Conservation (phyloP, 2,797 vertebrate species). For the Trichosurus vulpecula region DNA sequence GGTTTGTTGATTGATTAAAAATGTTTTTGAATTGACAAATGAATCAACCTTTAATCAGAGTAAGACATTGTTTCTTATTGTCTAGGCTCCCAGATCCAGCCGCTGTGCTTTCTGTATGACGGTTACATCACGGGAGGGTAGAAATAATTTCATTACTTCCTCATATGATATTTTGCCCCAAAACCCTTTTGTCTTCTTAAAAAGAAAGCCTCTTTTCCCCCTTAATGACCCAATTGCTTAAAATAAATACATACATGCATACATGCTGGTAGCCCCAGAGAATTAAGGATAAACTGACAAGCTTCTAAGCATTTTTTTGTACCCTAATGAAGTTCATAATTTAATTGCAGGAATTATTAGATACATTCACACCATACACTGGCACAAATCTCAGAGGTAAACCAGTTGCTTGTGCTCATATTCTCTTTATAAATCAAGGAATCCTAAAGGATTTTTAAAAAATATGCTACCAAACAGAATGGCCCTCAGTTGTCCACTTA, state of each 20-base stretch:
- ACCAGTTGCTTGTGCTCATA: slow-evolving; percentile 75
- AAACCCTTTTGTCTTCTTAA: slow-evolving; percentile 61
- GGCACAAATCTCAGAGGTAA: slow-evolving; percentile 80
- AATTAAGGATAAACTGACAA: slow-evolving; percentile 79
- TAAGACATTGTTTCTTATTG: not conserved
- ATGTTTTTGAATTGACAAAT: not conserved
- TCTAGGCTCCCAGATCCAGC: not conserved
- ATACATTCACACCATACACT: slow-evolving; percentile 73
- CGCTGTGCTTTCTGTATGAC: not conserved
- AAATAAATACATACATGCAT: slow-evolving; percentile 33
- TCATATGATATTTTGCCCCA: slow-evolving; percentile 45
- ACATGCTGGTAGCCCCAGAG: slow-evolving; percentile 29
- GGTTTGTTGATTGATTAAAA: not conserved
- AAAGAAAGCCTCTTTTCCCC: slow-evolving; percentile 66
- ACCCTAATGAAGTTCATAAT: slow-evolving; percentile 81
- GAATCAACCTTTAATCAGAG: not conserved
- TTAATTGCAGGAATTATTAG: slow-evolving; percentile 81
- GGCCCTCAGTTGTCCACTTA: slow-evolving; percentile 51
- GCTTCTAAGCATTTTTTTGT: slow-evolving; percentile 76
- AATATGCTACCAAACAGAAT: slow-evolving; percentile 57
- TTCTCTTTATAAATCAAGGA: slow-evolving; percentile 76
- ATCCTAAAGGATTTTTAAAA: slow-evolving; percentile 72
- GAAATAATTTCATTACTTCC: slow-evolving; percentile 59
- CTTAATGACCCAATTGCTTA: slow-evolving; percentile 62
- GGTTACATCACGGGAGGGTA: slow-evolving; percentile 48